Conservation (phyloP, 2,888 invertebrate genomes). For the Sesia apiformis region DNA sequence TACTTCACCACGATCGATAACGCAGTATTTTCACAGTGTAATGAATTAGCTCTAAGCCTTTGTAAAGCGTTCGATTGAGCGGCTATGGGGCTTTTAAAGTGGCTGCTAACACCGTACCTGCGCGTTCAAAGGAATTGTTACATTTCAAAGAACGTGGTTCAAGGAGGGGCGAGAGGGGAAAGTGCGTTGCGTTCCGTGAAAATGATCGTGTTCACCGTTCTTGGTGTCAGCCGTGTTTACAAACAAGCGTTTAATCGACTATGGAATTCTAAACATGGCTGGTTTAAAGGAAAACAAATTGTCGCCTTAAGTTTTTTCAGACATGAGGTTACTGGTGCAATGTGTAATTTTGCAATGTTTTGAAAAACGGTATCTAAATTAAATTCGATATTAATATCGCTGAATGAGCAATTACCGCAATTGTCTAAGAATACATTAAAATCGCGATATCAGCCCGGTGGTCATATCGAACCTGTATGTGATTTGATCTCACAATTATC, state of each 20-base stretch:
- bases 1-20: background rate
- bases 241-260: conserved; percentile 63
- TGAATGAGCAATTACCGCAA: no score
- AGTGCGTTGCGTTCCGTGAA: conserved; percentile 45
- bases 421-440: no score
- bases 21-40: conserved; percentile 1
- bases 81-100: conserved; percentile 17
- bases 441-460: no score
- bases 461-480: no score
- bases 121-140: conserved; percentile 29
- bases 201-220: conserved; percentile 37
- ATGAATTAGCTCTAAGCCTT: conserved; percentile 11
- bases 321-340: no score
- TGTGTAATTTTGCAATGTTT: no score
- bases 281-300: conserved; percentile 48
- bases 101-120: conserved; percentile 12
- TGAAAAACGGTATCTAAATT: no score
- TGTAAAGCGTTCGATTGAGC: conserved; percentile 18
- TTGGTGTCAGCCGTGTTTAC: conserved; percentile 50
- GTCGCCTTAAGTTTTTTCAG: conserved; percentile 9
- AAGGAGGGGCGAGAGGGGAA: conserved; percentile 17
- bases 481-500: no score
- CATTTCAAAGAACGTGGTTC: conserved; percentile 29
- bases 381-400: no score
- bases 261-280: conserved; percentile 57